Base-by-base conservation (phyloP, 2,888 invertebrate species). In the Aporophyla lueneburgensis region DNA sequence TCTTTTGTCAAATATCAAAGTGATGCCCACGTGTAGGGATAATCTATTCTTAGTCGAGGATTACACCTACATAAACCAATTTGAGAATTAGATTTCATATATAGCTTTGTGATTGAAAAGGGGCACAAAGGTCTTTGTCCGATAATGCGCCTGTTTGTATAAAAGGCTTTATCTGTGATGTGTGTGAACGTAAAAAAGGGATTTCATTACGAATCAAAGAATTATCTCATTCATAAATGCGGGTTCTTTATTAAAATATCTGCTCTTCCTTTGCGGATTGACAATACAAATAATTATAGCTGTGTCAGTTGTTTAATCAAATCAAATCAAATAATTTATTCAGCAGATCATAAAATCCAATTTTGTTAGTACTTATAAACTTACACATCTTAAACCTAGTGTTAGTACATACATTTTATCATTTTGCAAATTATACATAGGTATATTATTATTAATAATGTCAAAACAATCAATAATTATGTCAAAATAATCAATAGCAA, bases 1-100 rank as follows among this genome's bases (percentile, higher is more conserved):
- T 56, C 46, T 62, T 62, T 69, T 61, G 53, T 14, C 49, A 49
- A 56, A 49, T 54, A 54, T 69, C 76, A 54, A 75, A 61, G 33
- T 27, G 14, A 65, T 19, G 33, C 16, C 4, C 14, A 61, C 6
- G 24, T 24, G 33, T 1, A 40, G 10, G 21, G 27, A 21, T 33
- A 33, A 54, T 58, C 14, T 71, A 71, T 65, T 63, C 7, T 33
- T n/a, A 58, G 1, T 24, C 1, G 33, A 46, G 33, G 21, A 65
- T 65, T 65, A 71, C 14, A 56, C 33, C 6, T 58, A 58, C 33
- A 33, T 40, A 53, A 33, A 16, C 24, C 71, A 78, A 54, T 77
- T 65, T 46, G n/a, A 12, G 49, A 49, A 66, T 72, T 66, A 40
- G 24, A 27, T 46, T 77, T 40, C 49, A 72, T 51, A 54, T 66